phyloP scores from a whole-genome alignment of 2,888 invertebrate species.

The Zootermopsis nevadensis region DNA sequence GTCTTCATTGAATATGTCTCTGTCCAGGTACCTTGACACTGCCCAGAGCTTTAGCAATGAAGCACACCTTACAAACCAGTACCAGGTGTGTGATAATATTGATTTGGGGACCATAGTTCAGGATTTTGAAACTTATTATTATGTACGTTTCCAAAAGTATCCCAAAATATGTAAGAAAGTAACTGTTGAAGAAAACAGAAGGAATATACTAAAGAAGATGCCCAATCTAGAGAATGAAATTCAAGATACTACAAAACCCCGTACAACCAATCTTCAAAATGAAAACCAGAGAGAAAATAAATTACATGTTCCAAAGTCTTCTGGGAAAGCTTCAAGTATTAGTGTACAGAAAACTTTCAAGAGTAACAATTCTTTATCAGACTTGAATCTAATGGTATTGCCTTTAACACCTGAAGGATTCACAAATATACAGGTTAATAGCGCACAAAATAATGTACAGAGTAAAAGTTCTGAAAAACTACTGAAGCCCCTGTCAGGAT shows the following conservation, averaged over 20 bases:
- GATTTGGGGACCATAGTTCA: conserved; percentile 88
- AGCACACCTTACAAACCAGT: conserved; percentile 76
- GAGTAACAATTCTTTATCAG: neutral
- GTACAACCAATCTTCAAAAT: neutral
- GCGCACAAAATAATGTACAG: neutral
- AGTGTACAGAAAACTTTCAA: conserved; percentile 14
- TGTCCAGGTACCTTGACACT: conserved; percentile 68
- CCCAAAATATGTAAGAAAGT: conserved; percentile 81
- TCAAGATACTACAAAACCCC: neutral
- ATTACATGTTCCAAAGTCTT: conserved; percentile 4
- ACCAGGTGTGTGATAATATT: conserved; percentile 89
- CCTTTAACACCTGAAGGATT: neutral
- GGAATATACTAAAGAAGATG: neutral
- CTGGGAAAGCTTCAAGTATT: conserved; percentile 8
- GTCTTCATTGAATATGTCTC: neutral
- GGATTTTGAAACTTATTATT: conserved; percentile 90
- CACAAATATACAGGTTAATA: neutral
- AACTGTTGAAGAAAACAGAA: conserved; percentile 14
- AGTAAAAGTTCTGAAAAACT: conserved; percentile 55
- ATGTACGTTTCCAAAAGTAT: conserved; percentile 85
- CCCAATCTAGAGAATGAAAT: neutral
- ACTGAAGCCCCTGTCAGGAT: conserved; percentile 59
- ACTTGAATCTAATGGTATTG: conserved; percentile 32
- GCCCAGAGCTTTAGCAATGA: conserved; percentile 77
- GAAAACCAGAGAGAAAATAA: conserved; percentile 3